These are phyloP conservation scores for Taenioides sp. DNA, from an alignment of 2,797 vertebrate genomes.

Conservation along the genomic window DNA sequence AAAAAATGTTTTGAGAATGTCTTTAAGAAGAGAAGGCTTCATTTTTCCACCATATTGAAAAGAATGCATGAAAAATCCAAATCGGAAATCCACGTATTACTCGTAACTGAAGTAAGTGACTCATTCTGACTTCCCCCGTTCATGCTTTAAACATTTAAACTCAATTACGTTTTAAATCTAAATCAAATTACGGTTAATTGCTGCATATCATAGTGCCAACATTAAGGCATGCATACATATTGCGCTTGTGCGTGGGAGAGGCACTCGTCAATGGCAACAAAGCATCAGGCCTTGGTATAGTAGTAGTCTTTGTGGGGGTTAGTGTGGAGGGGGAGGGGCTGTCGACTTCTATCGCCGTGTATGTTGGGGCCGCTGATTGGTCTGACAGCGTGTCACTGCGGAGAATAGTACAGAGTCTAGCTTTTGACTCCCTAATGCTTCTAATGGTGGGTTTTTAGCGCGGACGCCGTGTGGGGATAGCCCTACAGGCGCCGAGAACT, in stretches of 20 bases:
- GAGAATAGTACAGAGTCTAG: slow-evolving; percentile 55
- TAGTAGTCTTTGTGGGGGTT: slow-evolving; percentile 49
- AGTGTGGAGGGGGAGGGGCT: slow-evolving; percentile 60
- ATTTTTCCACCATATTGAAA: neutral
- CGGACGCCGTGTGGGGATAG: slow-evolving; percentile 48
- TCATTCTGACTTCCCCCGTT: slow-evolving; percentile 11
- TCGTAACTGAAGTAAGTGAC: slow-evolving; percentile 25
- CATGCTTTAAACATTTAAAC: slow-evolving; percentile 12
- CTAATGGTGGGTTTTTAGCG: slow-evolving; percentile 57
- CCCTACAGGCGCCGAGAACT: slow-evolving; percentile 49
- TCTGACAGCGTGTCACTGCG: slow-evolving; percentile 69
- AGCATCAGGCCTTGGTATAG: slow-evolving; percentile 47
- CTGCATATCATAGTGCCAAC: slow-evolving; percentile 17
- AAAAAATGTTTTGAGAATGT: neutral
- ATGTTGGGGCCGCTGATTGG: slow-evolving; percentile 65
- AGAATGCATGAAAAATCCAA: slow-evolving; percentile 5
- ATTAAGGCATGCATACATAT: slow-evolving; percentile 27
- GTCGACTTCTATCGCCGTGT: slow-evolving; percentile 68
- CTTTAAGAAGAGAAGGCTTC: neutral
- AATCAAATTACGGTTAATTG: slow-evolving; percentile 28
- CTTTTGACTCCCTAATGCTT: slow-evolving; percentile 64
- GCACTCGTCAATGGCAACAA: slow-evolving; percentile 64
- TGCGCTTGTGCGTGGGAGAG: slow-evolving; percentile 49
- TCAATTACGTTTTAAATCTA: slow-evolving; percentile 27
- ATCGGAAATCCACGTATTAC: slow-evolving; percentile 12